phyloP scores from a whole-genome alignment of 2,113 vertebrate species.

The Ictalurus punctatus region DNA sequence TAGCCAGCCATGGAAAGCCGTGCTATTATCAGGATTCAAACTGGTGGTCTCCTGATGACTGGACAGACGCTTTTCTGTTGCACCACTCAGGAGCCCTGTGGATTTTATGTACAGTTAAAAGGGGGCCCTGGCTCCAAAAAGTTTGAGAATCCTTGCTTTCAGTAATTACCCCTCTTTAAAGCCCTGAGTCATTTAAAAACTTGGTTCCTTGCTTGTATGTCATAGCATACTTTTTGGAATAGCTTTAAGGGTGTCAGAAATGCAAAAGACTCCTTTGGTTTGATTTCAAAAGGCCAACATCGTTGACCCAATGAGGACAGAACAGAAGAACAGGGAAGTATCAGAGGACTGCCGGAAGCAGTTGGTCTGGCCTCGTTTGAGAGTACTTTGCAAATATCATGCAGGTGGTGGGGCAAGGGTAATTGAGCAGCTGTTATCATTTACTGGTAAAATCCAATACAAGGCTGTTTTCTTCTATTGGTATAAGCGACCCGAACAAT shows the following conservation, averaged over 20 bases:
- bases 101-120: background rate
- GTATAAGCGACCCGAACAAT: background rate
- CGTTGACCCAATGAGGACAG: background rate
- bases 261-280: background rate
- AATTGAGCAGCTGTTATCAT: background rate
- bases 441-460: background rate
- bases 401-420: background rate
- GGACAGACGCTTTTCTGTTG: background rate
- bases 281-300: background rate
- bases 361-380: background rate
- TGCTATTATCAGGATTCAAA: background rate
- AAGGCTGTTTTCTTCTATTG: background rate
- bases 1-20: background rate
- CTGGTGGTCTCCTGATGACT: background rate
- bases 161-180: background rate
- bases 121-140: background rate
- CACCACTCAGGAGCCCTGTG: background rate
- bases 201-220: background rate
- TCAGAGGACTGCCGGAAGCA: background rate
- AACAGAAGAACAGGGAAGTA: background rate
- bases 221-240: background rate
- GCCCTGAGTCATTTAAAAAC: background rate
- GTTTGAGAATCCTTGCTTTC: background rate
- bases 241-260: background rate
- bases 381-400: background rate